Evolutionary conservation across 1,140 invertebrate species (phyloP), one percentile per base, ranked within the genome.

Genomic region (Musca vetustissima): DNA sequence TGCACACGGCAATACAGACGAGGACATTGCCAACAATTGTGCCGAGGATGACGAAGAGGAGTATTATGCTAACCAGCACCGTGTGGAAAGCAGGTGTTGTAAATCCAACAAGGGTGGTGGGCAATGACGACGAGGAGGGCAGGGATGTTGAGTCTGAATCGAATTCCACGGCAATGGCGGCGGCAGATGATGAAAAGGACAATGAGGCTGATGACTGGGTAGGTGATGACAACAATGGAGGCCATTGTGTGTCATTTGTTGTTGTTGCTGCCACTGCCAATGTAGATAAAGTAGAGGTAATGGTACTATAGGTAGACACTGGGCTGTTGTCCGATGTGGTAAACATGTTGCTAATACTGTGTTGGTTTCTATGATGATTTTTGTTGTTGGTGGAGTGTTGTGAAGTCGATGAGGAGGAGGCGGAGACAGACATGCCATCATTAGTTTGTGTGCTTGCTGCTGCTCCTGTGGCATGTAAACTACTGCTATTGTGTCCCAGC

Each of bases 21-120:
- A 97, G 85, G 59, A 95, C 89, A 83, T 98, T 98, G 28, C 95
- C 95, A 36, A 95, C 87, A 61, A 95, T 88, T 0, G 93, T 95
- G 50, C 89, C 90, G 55, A 93, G 81, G 71, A 94, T 93, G 28
- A 95, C 89, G 72, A 88, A 85, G 71, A 91, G 85, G 64, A 94
- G 86, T 48, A 93, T 84, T 59, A 91, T 83, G 61, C 89, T 88
- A 69, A 94, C 87, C 53, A 92, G 74, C 68, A 93, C 87, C 52
- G 90, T 88, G 75, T 90, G 85, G 17, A 83, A 67, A 8, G 85
- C 80, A 0, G 82, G 82, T 71, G 85, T 78, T 1, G 81, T 77
- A 13, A 81, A 76, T 36, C 77, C 80, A n/a, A 17, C 68, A 66
- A 61, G 69, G 13, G 7, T 21, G 19, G 57, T 36, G 15, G 28